Evolutionary conservation across 2,888 invertebrate species (phyloP), one percentile per base, ranked within the genome.

Genomic region (Tachina grossa): DNA sequence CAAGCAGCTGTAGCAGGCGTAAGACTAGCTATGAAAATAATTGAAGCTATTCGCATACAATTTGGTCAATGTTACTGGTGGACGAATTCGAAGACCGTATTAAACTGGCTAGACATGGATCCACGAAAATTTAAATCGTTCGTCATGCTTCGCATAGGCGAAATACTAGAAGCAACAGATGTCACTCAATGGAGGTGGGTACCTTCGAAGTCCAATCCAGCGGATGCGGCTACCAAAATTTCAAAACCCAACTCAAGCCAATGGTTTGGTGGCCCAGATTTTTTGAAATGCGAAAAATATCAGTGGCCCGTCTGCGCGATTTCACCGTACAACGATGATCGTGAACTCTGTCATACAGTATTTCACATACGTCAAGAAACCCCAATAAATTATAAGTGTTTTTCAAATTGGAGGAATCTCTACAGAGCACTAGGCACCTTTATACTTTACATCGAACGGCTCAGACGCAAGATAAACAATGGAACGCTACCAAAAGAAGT

Each of bases 201-300:
- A 19, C 39, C 72, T 9, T 59, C 59, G 1, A 72, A 72, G n/a
- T 16, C 8, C 2, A 72, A 72, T 47, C 59, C 72, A n/a, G 72
- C 49, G 5, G 72, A 59, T 13, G 45, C 47, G 6, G 59, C 72
- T 1, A 72, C 72, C 13, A 72, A 72, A 49, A n/a, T 19, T 2
- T 31, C n/a, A 9, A 72, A 22, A 1, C 6, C 5, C 13, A 39
- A 47, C 11, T 14, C 47, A 11, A 9, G 6, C 6, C 47, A 47
- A 72, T 61, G 59, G 72, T 72, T 72, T 13, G 19, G 31, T 5
- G 59, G 72, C 0, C 49, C 71, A 13, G 45, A 57, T 13, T 71
- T 71, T 57, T 10, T 57, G 6, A n/a, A 57, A 45, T 2, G 2
- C 4, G 43, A 47, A 19, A 45, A 22, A 11, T 8, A 43, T 6